Base-by-base conservation (phyloP, 1,140 invertebrate genomes). In the Drosophila kurseongensis region DNA sequence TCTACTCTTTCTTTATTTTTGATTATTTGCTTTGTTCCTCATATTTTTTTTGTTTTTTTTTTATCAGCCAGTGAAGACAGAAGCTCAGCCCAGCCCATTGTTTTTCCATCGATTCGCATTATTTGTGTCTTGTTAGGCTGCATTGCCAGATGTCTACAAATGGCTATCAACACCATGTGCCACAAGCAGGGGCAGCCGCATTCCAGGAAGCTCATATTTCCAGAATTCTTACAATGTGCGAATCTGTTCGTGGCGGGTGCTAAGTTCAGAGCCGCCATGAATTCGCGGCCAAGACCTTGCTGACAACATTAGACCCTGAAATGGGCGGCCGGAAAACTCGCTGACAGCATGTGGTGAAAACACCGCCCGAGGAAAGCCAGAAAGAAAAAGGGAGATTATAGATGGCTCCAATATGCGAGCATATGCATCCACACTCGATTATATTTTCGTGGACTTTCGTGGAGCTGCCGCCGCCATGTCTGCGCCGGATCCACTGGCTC, bases 141-240 rank as follows among this genome's bases (percentile, higher is more conserved):
- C 59, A 56, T 47, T 55, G 57, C 61, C 78, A 73, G 67, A 62
- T 62, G 73, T 51, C 58, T 57, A 44, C 55, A 50, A 78, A 57
- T 35, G 42, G 80, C 80, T 62, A 65, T 85, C 78, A 78, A 75
- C 69, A 73, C 62, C 55, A 36, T 27, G 14, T 44, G 27, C 52
- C 68, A 14, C 47, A 38, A 35, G 6, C 8, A 32, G 29, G 35
- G 55, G 36, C 48, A 58, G 57, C 57, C 12, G 41, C 75, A 86
- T 82, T 79, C 75, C 75, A 23, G 67, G 71, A 83, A 86, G 62
- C 75, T 79, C 71, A 56, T 74, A 62, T 88, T 76, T 86, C 83
- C 40, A 83, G 71, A 79, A 83, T 45, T 52, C 78, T 78, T 79
- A 88, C 75, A 52, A 59, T 76, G 75, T 88, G 78, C 66, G 61